These are phyloP conservation scores for Sylvia atricapilla DNA, from an alignment of 2,113 vertebrate species.

Conservation along the genomic window DNA sequence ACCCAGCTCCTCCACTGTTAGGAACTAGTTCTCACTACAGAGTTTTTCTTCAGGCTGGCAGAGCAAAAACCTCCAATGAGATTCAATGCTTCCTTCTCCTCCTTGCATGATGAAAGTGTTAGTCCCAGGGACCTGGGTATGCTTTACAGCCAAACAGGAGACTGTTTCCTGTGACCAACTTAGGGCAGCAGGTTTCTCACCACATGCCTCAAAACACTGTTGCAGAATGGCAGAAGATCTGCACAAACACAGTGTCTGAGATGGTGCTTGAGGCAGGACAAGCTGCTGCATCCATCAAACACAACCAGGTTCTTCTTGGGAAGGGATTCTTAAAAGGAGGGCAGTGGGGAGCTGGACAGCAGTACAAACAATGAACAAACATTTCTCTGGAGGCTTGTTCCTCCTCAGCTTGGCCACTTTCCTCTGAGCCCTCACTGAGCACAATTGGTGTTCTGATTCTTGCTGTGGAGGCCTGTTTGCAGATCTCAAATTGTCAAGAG, in stretches of 20 bases:
- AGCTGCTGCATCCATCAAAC: neutral
- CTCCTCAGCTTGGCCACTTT: neutral
- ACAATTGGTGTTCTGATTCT: neutral
- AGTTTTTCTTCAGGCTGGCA: neutral
- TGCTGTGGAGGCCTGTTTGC: neutral
- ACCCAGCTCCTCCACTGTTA: neutral
- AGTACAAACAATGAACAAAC: neutral
- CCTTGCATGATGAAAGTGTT: neutral
- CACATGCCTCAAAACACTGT: neutral
- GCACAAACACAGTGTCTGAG: neutral
- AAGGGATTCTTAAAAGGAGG: neutral
- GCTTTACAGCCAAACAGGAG: neutral
- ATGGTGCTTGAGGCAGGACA: accelerated
- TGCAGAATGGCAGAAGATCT: neutral
- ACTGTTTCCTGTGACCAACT: neutral
- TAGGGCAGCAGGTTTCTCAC: neutral
- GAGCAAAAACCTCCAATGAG: neutral
- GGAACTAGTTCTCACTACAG: neutral
- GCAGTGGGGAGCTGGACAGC: neutral
- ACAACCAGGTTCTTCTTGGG: neutral
- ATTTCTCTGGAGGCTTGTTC: neutral
- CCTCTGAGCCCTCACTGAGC: neutral
- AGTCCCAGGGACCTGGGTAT: neutral
- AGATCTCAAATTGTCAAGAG: neutral
- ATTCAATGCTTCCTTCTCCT: neutral